Base-by-base conservation (phyloP, 2,888 invertebrate genomes). In the Cylindroiulus punctatus region DNA sequence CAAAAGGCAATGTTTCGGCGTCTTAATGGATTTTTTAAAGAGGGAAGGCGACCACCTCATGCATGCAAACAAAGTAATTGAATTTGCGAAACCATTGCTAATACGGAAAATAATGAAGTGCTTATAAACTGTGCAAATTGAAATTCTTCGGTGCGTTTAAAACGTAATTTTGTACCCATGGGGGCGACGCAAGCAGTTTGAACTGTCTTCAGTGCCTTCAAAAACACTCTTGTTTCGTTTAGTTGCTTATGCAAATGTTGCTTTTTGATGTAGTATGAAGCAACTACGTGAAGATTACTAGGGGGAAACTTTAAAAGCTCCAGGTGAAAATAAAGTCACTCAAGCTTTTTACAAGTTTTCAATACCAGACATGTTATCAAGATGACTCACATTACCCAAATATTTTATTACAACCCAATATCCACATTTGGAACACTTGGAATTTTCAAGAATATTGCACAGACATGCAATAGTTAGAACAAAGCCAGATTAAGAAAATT, bases 11-110 rank as follows among this genome's bases (percentile, higher is more conserved):
- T 1, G 47, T 47, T 10, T 47, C 47, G 47, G 10, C 47, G 47
- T 47, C 47, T 47, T 47, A 47, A 17, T 19, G 19, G 4, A 4
- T 19, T 0, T 19, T 19, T 19, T 19, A 52, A 52, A 52, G 47
- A 47, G 1, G 47, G 4, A 52, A 19, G 0, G 52, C 1, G 52
- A 19, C 19, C 52, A 52, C 52, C 17, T 52, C 52, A 52, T 19
- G 52, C 52, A 52, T 52, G 52, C 52, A 52, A 19, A 52, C 52
- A 52, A 52, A 17, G 52, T 52, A 52, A 52, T 52, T 52, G 52
- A 52, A 52, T 52, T 52, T 52, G 52, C 4, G 19, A 19, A 52
- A 52, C 52, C 19, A 52, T 52, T 52, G 52, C 52, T 52, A 52
- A 52, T 52, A 52, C 52, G 52, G 19, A 17, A 52, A 52, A 52